phyloP scores from a whole-genome alignment of 2,888 invertebrate genomes.

The Macrosiphum euphorbiae region DNA sequence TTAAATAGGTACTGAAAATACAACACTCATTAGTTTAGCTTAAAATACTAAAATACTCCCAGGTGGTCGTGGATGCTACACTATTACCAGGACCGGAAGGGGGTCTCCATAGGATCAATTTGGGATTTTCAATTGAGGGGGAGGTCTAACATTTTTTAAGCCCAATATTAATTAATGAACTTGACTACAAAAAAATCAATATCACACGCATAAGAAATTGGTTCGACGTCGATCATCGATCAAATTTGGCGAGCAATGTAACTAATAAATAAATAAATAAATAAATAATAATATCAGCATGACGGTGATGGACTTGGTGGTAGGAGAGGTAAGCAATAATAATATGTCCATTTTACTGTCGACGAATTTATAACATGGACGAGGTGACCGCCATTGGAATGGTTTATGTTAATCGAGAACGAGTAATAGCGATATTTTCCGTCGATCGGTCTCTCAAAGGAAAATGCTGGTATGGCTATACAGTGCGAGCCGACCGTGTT shows the following conservation, averaged over 20 bases:
- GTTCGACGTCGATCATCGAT: too few relatives aligned
- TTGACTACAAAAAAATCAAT: too few relatives aligned
- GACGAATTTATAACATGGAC: background rate
- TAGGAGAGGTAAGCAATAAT: too few relatives aligned
- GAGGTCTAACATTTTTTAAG: too few relatives aligned
- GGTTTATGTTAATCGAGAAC: background rate
- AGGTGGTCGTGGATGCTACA: background rate
- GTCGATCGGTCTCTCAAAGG: background rate
- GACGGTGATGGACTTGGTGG: too few relatives aligned
- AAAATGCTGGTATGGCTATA: background rate
- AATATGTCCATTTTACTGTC: background rate
- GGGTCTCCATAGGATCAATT: too few relatives aligned
- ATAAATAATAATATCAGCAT: too few relatives aligned
- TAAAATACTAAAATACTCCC: background rate
- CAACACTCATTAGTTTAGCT: background rate
- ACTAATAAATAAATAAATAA: too few relatives aligned
- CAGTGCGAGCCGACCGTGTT: background rate
- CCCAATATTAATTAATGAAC: too few relatives aligned
- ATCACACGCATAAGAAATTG: too few relatives aligned
- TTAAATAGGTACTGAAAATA: background rate
- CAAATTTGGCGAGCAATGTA: too few relatives aligned
- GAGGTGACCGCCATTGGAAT: background rate
- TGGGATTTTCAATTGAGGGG: too few relatives aligned
- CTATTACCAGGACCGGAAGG: background rate
- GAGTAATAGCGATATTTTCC: background rate